Evolutionary conservation across 2,888 invertebrate species (phyloP), one percentile per base, ranked within the genome.

Genomic region (Artemia sinica): DNA sequence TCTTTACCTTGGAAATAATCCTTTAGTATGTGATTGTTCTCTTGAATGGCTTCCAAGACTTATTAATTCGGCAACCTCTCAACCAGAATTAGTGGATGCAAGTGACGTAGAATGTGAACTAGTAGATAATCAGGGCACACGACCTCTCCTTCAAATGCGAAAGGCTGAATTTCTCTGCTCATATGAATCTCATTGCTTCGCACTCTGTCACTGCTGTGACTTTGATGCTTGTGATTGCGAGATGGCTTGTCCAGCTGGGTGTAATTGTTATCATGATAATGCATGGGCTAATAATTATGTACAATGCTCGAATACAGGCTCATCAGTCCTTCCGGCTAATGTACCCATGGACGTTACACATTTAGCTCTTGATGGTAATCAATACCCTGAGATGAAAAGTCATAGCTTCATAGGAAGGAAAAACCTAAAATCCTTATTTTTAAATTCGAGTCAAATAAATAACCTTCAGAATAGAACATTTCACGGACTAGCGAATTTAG

Each of bases 201-300:
- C 93, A 13, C 82, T 91, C 72, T 95, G 95, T 77, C 91, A 91
- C 77, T 95, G 95, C 81, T 95, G 95, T 80, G 92, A 93, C 78
- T 95, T 91, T 79, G 93, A 92, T 78, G 91, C 91, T 68, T 95
- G 95, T 81, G 95, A 95, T 80, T 95, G 95, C 81, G 91, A 93
- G 81, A 93, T 93, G 89, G 91, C 89, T 73, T 95, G 95, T 78
- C 95, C 95, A 67, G 84, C 83, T 66, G 91, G 91, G 78, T 95
- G 95, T 81, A 89, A 89, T 71, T 95, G 95, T 77, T 94, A 91
- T 81, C 91, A 92, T 77, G 93, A 95, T 80, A 88, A 90, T 76
- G 86, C 89, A 69, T 94, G 93, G 91, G 86, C 88, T 41, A 88
- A 90, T 2, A 93, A 93, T 77, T 89, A 92, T 73, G 92, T 93